Evolutionary conservation across 2,888 invertebrate genomes (phyloP), one percentile per base, ranked within the genome.

Genomic region (Entomobrya multifasciata): DNA sequence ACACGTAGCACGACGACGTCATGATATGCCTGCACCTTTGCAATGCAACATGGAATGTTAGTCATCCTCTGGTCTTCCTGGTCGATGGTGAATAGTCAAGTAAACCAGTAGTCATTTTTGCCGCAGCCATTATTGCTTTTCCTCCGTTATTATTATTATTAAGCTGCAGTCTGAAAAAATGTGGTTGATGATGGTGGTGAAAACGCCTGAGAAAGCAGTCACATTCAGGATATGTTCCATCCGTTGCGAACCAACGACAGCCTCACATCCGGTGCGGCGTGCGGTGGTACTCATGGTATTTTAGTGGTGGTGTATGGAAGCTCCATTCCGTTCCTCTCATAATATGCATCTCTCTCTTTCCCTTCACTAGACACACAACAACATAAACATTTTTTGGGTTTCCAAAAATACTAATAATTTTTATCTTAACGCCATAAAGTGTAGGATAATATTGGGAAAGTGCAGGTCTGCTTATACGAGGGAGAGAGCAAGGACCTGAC

Each of bases 261-360:
- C 15, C 27, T 60, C 44, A 41, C 67, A 67, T 67, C 67, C 67
- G 67, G 67, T 67, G 67, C 67, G 67, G 67, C 67, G 20, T 60
- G 25, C 15, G 60, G 27, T 27, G 67, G 8, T 30, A 3, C 62
- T 13, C 57, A 3, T n/a, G n/a, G n/a, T n/a, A n/a, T n/a, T n/a
- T n/a, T n/a, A n/a, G n/a, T n/a, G n/a, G n/a, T n/a, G n/a, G n/a
- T n/a, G n/a, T n/a, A n/a, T n/a, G n/a, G n/a, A n/a, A n/a, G n/a
- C n/a, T n/a, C n/a, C n/a, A n/a, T n/a, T n/a, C n/a, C n/a, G n/a
- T n/a, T n/a, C n/a, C n/a, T n/a, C n/a, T n/a, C n/a, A n/a, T n/a
- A n/a, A n/a, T n/a, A n/a, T 1, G 20, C 57, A 47, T 47, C n/a
- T 15, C 47, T 47, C n/a, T 10, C 17, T 55, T n/a, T 8, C 20